Conservation (phyloP, 2,888 invertebrate species). For the Emmelina monodactyla region DNA sequence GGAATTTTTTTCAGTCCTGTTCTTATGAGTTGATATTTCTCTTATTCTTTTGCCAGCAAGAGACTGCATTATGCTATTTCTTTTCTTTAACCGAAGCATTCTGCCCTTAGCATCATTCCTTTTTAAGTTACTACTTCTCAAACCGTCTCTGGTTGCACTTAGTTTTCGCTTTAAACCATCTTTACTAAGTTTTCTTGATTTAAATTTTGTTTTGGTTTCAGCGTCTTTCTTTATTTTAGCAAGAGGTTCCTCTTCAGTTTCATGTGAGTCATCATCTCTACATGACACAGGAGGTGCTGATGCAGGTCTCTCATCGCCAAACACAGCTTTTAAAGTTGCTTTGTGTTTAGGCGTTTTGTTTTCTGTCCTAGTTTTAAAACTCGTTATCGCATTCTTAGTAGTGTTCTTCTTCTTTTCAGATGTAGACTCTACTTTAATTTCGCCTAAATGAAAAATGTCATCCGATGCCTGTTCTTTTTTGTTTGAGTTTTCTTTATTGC, state of each 20-base stretch:
- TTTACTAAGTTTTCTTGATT: slow-evolving; percentile 48
- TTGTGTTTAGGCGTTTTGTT: slow-evolving; percentile 74
- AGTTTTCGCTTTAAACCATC: slow-evolving; percentile 45
- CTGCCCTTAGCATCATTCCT: slow-evolving; percentile 53
- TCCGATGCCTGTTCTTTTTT: slow-evolving; percentile 60
- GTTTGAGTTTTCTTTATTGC: slow-evolving; percentile 42
- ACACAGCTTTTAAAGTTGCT: slow-evolving; percentile 83
- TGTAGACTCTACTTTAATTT: slow-evolving; percentile 74
- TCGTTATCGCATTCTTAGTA: slow-evolving; percentile 69
- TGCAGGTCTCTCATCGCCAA: slow-evolving; percentile 80
- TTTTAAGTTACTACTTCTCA: slow-evolving; percentile 54
- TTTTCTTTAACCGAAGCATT: slow-evolving; percentile 50
- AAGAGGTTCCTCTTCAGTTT: slow-evolving; percentile 29
- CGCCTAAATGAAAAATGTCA: slow-evolving; percentile 68
- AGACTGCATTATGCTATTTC: slow-evolving; percentile 53
- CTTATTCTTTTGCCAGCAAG: slow-evolving; percentile 49
- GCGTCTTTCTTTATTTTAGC: slow-evolving; percentile 32
- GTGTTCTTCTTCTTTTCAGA: slow-evolving; percentile 73
- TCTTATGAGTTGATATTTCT: slow-evolving; percentile 34
- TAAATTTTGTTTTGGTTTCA: slow-evolving; percentile 39
- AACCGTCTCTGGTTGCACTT: slow-evolving; percentile 53
- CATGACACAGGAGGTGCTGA: slow-evolving; percentile 80
- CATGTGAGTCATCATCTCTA: slow-evolving; percentile 41
- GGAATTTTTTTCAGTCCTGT: slow-evolving; percentile 31
- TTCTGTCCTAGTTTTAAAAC: slow-evolving; percentile 77